Base-by-base conservation (phyloP, 2,888 invertebrate genomes). In the Dynastes tityus region DNA sequence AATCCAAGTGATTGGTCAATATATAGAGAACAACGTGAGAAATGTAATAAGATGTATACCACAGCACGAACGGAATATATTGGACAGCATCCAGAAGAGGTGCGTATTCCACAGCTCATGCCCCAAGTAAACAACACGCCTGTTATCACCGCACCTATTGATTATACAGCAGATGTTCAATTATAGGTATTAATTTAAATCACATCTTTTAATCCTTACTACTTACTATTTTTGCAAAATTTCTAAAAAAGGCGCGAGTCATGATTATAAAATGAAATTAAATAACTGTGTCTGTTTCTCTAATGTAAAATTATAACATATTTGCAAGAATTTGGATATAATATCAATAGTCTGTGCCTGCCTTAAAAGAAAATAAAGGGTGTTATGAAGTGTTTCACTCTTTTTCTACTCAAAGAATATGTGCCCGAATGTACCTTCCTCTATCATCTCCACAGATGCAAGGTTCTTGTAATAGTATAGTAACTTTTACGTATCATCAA, bases 21-120 rank as follows among this genome's bases (percentile, higher is more conserved):
- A 73, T 92, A 91, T 83, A 90, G 91, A 84, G 90, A 90, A 65
- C 92, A 92, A 83, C 89, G 91, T 67, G 91, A 91, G 82, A 91
- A 91, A 83, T 92, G 92, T 82, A 90, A 89, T 63, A 89, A 89
- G 68, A 87, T 92, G 86, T 91, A 92, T 82, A 90, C 90, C 79
- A 88, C 89, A 71, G 91, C 92, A 1, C 90, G 91, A 80, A 87
- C 90, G 84, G 90, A 90, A 81, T 90, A 90, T 85, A 89, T 90
- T 81, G 90, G 90, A 85, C 90, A 90, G 84, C 89, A 89, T 86
- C 88, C 89, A 22, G 89, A 88, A 82, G 89, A 90, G 89, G 90
- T 90, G 87, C 88, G 89, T 89, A 89, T 89, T 83, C 88, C 88
- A 83, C 89, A 89, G 85, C 88, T 89, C 84, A 86, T 87, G 88